These are phyloP conservation scores for Crypturellus undulatus DNA, from an alignment of 2,113 vertebrate genomes.

Conservation along the genomic window DNA sequence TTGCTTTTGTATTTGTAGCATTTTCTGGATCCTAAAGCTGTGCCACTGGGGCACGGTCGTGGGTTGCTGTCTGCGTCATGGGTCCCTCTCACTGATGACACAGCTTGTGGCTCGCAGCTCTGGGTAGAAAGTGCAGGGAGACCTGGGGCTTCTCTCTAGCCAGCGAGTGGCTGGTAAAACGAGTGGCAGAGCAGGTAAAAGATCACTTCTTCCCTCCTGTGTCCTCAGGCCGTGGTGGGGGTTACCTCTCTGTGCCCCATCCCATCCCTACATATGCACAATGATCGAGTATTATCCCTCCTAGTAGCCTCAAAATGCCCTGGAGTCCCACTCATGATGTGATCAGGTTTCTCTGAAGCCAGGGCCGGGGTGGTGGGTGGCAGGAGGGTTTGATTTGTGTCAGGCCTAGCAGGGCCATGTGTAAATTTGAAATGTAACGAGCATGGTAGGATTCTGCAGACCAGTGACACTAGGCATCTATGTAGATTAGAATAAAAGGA, in stretches of 20 bases:
- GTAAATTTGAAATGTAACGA: neutral
- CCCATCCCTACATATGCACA: neutral
- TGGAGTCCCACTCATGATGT: rapidly evolving
- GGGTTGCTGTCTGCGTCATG: neutral
- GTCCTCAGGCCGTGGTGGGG: neutral
- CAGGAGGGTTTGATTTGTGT: rapidly evolving
- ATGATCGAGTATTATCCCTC: neutral
- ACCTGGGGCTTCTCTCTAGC: neutral
- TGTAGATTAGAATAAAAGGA: neutral
- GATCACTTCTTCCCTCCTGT: neutral
- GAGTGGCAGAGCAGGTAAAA: neutral
- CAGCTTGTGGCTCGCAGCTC: rapidly evolving
- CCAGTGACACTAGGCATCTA: neutral
- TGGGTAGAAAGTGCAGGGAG: neutral
- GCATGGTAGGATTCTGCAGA: neutral
- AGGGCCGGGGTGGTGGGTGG: neutral
- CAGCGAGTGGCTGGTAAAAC: neutral
- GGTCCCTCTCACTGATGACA: neutral
- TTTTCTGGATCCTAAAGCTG: neutral
- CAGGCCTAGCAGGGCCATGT: neutral
- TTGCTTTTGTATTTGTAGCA: neutral
- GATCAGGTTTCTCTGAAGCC: neutral
- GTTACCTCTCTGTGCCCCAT: neutral
- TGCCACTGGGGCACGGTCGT: neutral
- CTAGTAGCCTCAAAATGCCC: neutral